phyloP scores from a whole-genome alignment of 2,888 invertebrate species.

The Apamea sordens region DNA sequence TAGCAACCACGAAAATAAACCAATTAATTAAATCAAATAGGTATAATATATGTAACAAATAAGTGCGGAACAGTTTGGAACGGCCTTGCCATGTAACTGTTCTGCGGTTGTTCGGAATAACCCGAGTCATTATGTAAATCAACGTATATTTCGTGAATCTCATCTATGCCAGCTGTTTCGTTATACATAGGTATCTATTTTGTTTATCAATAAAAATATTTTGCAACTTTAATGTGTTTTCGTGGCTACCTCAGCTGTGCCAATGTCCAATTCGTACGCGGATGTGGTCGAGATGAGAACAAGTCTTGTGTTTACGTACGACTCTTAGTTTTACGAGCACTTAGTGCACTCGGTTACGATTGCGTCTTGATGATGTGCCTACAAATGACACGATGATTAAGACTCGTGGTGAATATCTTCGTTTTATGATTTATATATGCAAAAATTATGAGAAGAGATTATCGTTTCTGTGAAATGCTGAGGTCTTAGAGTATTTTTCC shows the following conservation, averaged over 20 bases:
- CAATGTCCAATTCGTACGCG: conserved; percentile 61
- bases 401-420: conserved; percentile 10
- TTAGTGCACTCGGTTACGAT: conserved; percentile 34
- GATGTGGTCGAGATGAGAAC: conserved; percentile 55
- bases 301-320: conserved; percentile 28
- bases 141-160: conserved; percentile 68
- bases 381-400: conserved; percentile 50
- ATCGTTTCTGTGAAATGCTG: background rate
- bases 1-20: conserved; percentile 61
- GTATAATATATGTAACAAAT: conserved; percentile 59
- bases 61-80: conserved; percentile 51
- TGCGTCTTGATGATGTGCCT: conserved; percentile 39
- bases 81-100: conserved; percentile 84
- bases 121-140: conserved; percentile 77
- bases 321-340: conserved; percentile 41
- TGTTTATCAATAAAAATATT: conserved; percentile 71
- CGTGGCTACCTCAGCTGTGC: conserved; percentile 38
- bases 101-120: conserved; percentile 73
- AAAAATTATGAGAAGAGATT: conserved; percentile 1
- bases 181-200: conserved; percentile 56
- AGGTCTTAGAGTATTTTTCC: background rate
- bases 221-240: conserved; percentile 62
- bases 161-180: conserved; percentile 74
- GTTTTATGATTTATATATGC: conserved; percentile 29
- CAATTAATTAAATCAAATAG: conserved; percentile 54